These are phyloP conservation scores for Sardina pilchardus DNA, from an alignment of 2,113 vertebrate species.

Conservation along the genomic window DNA sequence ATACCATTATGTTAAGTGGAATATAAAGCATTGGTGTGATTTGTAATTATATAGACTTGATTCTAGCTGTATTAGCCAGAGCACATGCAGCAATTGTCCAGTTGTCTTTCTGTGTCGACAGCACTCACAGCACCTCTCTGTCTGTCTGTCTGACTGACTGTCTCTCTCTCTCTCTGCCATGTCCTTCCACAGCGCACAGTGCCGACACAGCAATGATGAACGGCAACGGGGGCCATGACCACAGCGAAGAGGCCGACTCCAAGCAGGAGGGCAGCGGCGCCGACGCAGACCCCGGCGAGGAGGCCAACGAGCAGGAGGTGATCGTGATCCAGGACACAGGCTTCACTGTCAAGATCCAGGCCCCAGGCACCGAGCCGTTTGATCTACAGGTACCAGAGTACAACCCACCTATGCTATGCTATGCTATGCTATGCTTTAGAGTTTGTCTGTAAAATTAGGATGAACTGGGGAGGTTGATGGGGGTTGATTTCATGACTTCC, in stretches of 20 bases:
- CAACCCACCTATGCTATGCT: background rate
- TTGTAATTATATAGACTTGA: background rate
- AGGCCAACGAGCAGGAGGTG: constrained; percentile 92
- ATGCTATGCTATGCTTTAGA: no score
- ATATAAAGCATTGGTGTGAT: background rate
- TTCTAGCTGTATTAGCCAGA: background rate
- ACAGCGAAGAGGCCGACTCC: constrained; percentile 69
- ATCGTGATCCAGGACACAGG: constrained; percentile 99
- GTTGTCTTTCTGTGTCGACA: background rate
- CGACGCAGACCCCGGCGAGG: constrained; percentile 78
- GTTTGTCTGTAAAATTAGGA: background rate
- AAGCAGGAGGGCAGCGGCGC: constrained; percentile 78
- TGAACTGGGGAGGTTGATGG: background rate
- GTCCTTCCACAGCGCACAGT: constrained; percentile 68
- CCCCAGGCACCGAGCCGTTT: constrained; percentile 89
- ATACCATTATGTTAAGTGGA: background rate
- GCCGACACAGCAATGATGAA: constrained; percentile 85
- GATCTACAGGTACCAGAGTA: constrained; percentile 84
- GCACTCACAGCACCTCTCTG: background rate
- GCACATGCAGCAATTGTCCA: background rate
- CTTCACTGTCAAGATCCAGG: constrained; percentile 95
- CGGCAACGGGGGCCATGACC: constrained; percentile 77
- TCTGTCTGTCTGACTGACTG: background rate
- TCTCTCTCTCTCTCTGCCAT: background rate
- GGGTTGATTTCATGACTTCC: background rate